Base-by-base conservation (phyloP, 2,113 vertebrate species). In the Macquaria australasica region DNA sequence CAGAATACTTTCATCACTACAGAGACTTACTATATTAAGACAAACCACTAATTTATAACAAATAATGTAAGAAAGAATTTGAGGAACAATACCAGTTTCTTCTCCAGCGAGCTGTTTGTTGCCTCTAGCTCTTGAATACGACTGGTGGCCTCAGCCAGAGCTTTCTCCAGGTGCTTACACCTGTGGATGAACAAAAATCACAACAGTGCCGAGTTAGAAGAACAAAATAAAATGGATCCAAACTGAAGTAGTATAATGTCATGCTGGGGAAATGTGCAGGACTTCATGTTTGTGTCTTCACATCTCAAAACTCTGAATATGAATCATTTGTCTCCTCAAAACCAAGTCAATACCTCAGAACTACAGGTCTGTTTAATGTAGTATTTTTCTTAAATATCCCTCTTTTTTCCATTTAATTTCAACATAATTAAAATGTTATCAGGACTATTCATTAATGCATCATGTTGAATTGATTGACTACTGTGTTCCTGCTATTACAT, bases 81-180 rank as follows among this genome's bases (percentile, higher is more conserved):
- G 41, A 78, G 37, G n/a, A 43, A 2, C 4, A 12, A 15, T 90
- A 99, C 98, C 95, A 97, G 95, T 93, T 98, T 96, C 85, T 95
- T 95, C 93, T 98, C 97, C 81, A 99, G 93, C 41, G 93, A 81
- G 60, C 91, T 92, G 88, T 99, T 99, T 84, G 96, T 96, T 84
- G 94, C 96, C 91, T 99, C 98, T 59, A 99, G 96, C 20, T 95
- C 90, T 88, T 96, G 95, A 74, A 98, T 93, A 11, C 73, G 95
- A 79, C 83, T 78, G 28, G 90, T 97, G 51, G 97, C 96, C 86
- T 98, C 97, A 39, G 89, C 95, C 74, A 99, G 89, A 79, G 97
- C 96, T 70, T 91, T 91, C 78, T 98, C 97, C 64, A 99, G 90
- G 0, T 97, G 95, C 59, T 94, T 93, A 89, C 98, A 99, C 86